phyloP scores from a whole-genome alignment of 2,888 invertebrate genomes.

The Rosalia funebris region DNA sequence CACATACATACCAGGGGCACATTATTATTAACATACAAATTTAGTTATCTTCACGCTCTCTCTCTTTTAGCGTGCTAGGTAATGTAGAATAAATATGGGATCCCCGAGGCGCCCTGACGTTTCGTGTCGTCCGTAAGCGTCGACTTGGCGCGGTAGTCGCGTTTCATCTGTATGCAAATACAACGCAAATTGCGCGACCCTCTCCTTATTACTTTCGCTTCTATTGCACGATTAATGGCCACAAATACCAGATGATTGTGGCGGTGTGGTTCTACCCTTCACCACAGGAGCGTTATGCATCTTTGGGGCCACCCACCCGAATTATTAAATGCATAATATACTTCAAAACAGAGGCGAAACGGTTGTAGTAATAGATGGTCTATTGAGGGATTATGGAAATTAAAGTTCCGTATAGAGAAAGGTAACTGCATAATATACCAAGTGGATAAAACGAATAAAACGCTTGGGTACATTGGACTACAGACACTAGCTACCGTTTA shows the following conservation, averaged over 20 bases:
- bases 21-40: too few species aligned
- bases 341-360: background rate
- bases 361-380: too few species aligned
- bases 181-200: conserved; percentile 43
- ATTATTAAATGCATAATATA: conserved; percentile 20
- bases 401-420: too few species aligned
- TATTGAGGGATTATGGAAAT: too few species aligned
- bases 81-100: conserved; percentile 34
- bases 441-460: too few species aligned
- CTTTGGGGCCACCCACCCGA: conserved; percentile 12
- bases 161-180: conserved; percentile 49
- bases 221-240: conserved; percentile 36
- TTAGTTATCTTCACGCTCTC: too few species aligned
- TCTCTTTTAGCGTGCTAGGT: conserved; percentile 32
- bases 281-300: conserved; percentile 28
- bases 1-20: too few species aligned
- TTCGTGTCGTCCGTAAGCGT: conserved; percentile 26
- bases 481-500: too few species aligned
- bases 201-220: conserved; percentile 37
- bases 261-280: conserved; percentile 37
- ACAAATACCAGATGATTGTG: conserved; percentile 40
- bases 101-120: conserved; percentile 28
- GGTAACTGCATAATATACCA: too few species aligned
- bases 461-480: too few species aligned
- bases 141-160: conserved; percentile 25